Conservation (phyloP, 2,797 vertebrate species). For the Simalia tracyae region DNA sequence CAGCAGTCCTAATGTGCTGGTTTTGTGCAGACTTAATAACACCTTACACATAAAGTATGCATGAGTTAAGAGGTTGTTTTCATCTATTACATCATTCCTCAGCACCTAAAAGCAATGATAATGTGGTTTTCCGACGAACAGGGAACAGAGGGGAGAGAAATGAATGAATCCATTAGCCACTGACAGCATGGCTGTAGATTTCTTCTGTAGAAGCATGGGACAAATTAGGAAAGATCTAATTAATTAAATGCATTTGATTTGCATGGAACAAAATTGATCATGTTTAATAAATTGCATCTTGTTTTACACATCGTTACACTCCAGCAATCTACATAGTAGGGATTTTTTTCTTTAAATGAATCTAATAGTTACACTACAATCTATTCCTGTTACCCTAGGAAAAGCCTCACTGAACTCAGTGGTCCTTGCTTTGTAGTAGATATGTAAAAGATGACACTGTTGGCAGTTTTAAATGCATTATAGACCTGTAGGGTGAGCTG, state of each 20-base stretch:
- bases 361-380: neutral
- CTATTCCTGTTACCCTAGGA: neutral
- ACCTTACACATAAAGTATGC: neutral
- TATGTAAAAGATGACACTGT: neutral
- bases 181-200: neutral
- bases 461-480: neutral
- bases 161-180: neutral
- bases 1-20: neutral
- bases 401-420: neutral
- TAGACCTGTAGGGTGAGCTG: neutral
- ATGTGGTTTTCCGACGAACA: neutral
- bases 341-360: neutral
- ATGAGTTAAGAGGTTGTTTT: neutral
- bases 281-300: conserved; percentile 26
- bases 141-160: neutral
- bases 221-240: conserved; percentile 11
- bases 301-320: neutral
- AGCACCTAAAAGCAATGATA: neutral
- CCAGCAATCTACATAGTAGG: neutral
- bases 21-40: neutral
- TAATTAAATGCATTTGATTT: conserved; percentile 32
- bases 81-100: neutral
- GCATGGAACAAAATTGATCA: conserved; percentile 18
- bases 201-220: neutral
- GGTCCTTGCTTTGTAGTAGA: no score